phyloP scores from a whole-genome alignment of 2,888 invertebrate species.

The Agrenia bidenticulata region DNA sequence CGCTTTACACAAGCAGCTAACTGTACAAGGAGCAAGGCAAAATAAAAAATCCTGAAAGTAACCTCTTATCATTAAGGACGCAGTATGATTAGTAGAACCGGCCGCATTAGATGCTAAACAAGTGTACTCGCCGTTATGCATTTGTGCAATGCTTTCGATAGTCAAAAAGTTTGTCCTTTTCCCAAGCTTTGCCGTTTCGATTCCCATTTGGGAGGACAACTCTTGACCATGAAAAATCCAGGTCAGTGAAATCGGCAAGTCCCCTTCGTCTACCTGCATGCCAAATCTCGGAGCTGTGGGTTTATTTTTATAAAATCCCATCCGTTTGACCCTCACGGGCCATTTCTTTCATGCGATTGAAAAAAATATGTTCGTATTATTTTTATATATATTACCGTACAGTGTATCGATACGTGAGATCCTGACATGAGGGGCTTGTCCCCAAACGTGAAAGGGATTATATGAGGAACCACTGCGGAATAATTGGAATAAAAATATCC shows the following conservation, averaged over 20 bases:
- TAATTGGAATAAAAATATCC: no score
- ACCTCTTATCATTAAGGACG: conserved; percentile 67
- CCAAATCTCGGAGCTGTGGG: no score
- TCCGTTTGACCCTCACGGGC: no score
- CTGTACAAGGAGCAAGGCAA: neutral
- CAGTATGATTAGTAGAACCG: conserved; percentile 65
- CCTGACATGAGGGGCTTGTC: conserved; percentile 67
- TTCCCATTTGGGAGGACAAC: conserved; percentile 54
- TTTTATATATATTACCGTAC: conserved; percentile 2
- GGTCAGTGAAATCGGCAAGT: conserved; percentile 33
- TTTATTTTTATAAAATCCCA: no score
- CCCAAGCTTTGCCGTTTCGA: conserved; percentile 61
- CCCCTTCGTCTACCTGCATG: conserved; percentile 34
- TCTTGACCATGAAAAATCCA: conserved; percentile 50
- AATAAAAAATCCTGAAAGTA: neutral
- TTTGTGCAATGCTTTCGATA: conserved; percentile 56
- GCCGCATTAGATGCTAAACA: conserved; percentile 56
- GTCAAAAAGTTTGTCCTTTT: conserved; percentile 65
- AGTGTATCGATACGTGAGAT: conserved; percentile 17
- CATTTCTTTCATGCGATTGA: no score
- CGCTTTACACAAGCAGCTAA: neutral
- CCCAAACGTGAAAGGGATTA: conserved; percentile 66
- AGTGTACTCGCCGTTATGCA: conserved; percentile 63
- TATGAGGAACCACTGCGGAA: no score
- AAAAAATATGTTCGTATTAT: no score